A percentile compares a stretch with the other conserved stretches of the same genome.
phyloP scores from a whole-genome alignment of 2,113 vertebrate species.

The Cranoglanis bouderius region DNA sequence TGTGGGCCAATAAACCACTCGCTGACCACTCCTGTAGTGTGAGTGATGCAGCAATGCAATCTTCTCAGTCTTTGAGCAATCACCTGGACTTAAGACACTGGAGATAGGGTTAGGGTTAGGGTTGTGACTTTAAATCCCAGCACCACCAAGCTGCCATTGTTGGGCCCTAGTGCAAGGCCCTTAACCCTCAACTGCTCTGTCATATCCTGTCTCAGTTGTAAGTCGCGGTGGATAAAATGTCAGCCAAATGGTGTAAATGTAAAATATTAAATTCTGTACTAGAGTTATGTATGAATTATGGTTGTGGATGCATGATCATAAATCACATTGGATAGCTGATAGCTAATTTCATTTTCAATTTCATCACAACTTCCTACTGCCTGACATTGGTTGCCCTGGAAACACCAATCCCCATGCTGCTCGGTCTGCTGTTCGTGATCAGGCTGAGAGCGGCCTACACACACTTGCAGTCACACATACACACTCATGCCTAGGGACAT shows the following conservation, averaged over 20 bases:
- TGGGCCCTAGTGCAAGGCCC: neutral
- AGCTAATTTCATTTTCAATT: neutral
- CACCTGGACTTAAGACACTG: neutral
- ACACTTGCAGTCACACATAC: neutral
- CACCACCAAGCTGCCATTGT: neutral
- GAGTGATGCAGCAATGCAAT: neutral
- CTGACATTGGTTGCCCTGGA: conserved; percentile 21
- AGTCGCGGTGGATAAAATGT: neutral
- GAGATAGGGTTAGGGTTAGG: too few species aligned
- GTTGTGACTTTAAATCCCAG: neutral
- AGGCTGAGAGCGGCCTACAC: neutral
- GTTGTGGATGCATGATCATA: neutral
- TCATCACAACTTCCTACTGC: neutral
- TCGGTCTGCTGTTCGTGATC: neutral
- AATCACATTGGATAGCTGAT: neutral
- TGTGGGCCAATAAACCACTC: neutral
- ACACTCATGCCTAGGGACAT: neutral
- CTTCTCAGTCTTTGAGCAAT: neutral
- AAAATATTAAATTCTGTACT: neutral
- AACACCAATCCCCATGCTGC: conserved; percentile 15
- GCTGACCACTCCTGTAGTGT: neutral
- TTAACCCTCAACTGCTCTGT: neutral
- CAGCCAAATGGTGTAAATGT: neutral
- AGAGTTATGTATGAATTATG: neutral
- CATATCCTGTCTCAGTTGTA: neutral